phyloP scores from a whole-genome alignment of 2,113 vertebrate genomes.

The Dicrurus megarhynchus region DNA sequence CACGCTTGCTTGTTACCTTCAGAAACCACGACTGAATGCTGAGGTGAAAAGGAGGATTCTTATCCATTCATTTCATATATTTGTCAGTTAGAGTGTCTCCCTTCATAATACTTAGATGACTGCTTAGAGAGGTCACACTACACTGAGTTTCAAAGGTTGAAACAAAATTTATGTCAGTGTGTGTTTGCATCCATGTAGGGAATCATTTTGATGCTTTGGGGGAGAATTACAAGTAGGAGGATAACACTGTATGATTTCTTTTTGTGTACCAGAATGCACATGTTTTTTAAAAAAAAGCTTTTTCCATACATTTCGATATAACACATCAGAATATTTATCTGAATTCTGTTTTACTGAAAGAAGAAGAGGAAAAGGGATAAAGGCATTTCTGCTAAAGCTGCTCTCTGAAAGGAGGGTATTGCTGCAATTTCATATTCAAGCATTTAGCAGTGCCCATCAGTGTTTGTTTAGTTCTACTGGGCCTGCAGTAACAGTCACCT shows the following conservation, averaged over 20 bases:
- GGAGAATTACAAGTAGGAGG: neutral
- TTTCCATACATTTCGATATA: neutral
- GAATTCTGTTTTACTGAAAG: neutral
- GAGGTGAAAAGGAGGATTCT: constrained; percentile 10
- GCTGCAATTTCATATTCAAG: neutral
- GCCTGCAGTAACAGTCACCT: neutral
- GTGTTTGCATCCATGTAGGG: neutral
- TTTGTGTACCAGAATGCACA: neutral
- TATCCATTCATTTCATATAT: constrained; percentile 44
- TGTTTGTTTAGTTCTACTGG: neutral
- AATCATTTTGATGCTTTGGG: neutral
- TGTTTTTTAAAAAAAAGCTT: neutral
- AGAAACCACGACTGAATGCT: constrained; percentile 21
- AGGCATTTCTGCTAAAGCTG: neutral
- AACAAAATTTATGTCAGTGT: neutral
- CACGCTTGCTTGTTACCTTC: neutral
- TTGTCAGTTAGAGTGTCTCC: neutral
- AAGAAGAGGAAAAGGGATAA: neutral
- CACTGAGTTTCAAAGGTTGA: neutral
- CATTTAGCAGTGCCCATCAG: neutral
- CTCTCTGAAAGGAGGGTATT: neutral
- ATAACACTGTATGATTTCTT: neutral
- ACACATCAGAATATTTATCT: neutral
- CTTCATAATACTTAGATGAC: neutral
- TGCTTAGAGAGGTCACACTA: constrained; percentile 8